These are phyloP conservation scores for Gadopsis bispinosus DNA, from an alignment of 2,797 vertebrate genomes.

Conservation along the genomic window DNA sequence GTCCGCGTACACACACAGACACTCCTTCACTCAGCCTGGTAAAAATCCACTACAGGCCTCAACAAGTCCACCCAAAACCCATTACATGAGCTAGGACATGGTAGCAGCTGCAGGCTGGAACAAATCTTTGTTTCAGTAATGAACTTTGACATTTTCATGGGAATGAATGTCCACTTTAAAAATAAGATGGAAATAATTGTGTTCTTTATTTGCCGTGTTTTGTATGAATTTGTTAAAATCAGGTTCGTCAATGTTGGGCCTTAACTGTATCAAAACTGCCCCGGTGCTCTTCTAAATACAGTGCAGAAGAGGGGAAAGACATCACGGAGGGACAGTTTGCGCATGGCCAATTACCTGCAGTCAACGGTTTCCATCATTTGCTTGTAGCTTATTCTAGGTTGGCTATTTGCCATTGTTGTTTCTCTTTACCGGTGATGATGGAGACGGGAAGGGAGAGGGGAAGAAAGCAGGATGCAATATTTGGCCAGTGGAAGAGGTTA, in stretches of 20 bases:
- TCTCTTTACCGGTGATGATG: neutral
- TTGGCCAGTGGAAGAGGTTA: neutral
- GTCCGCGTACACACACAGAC: fast-evolving
- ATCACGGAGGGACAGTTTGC: neutral
- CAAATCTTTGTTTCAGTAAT: neutral
- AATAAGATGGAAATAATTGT: neutral
- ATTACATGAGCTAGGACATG: slow-evolving; percentile 28
- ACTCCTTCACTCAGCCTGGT: neutral
- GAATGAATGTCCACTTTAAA: neutral
- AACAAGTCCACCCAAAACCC: slow-evolving; percentile 55
- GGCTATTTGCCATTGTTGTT: neutral
- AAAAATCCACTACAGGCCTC: slow-evolving; percentile 49
- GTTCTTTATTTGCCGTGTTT: neutral
- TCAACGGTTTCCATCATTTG: neutral
- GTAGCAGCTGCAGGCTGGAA: slow-evolving; percentile 13
- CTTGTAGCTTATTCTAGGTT: neutral
- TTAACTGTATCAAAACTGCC: neutral
- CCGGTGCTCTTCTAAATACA: neutral
- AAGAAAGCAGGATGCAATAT: slow-evolving; percentile 5
- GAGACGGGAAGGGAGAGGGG: neutral
- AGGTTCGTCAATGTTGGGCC: neutral
- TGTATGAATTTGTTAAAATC: neutral
- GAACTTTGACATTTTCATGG: neutral
- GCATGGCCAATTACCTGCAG: neutral
- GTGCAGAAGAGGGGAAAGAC: neutral